phyloP scores from a whole-genome alignment of 2,113 vertebrate genomes.

The Notiomystis cincta region DNA sequence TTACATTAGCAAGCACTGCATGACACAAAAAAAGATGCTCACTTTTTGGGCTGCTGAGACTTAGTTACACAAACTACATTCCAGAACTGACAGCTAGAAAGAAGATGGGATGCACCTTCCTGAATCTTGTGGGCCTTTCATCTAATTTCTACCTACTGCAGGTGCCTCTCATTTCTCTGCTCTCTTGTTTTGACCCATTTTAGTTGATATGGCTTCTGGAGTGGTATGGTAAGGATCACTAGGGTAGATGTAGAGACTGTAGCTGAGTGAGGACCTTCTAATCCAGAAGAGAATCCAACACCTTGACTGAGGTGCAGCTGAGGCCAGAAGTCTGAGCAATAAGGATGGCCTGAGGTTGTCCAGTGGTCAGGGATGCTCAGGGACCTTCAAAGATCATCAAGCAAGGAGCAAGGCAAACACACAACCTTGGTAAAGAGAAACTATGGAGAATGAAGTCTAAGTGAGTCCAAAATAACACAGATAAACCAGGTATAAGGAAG shows the following conservation, averaged over 20 bases:
- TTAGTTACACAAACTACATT: not conserved
- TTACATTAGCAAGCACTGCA: not conserved
- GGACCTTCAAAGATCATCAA: not conserved
- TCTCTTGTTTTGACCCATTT: not conserved
- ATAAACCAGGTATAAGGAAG: not conserved
- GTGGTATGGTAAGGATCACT: not conserved
- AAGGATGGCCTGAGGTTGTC: not conserved
- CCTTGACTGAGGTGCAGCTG: not conserved
- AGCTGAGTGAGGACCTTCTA: not conserved
- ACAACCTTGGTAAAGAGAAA: not conserved
- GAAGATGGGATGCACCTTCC: not conserved
- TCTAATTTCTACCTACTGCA: not conserved
- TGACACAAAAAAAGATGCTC: not conserved
- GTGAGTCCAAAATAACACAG: not conserved
- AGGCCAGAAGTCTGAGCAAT: not conserved
- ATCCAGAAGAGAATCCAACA: not conserved
- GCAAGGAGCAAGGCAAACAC: not conserved
- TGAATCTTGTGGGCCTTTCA: not conserved
- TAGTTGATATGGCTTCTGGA: not conserved
- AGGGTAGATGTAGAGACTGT: not conserved
- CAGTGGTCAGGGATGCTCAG: not conserved
- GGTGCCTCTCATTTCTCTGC: not conserved
- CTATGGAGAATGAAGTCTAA: not conserved
- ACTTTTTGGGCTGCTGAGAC: not conserved
- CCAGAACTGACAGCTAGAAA: not conserved